These are phyloP conservation scores for Sinopyrophorus schimmeli DNA, from an alignment of 2,888 invertebrate genomes.

Conservation along the genomic window DNA sequence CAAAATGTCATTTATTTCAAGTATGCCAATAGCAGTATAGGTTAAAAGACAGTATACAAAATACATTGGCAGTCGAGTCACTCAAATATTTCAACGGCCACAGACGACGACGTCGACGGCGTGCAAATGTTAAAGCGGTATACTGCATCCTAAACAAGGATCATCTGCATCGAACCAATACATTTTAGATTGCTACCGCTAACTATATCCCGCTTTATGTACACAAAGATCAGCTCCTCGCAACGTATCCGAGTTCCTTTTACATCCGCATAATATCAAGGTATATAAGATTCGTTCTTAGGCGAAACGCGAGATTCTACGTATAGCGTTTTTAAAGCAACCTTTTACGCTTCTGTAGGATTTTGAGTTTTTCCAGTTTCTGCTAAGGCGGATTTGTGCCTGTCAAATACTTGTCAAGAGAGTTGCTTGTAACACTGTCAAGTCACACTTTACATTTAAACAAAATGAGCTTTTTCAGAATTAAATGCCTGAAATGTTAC, in stretches of 20 bases:
- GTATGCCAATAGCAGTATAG: constrained; percentile 36
- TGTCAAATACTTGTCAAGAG: constrained; percentile 41
- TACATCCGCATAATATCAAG: constrained; percentile 7
- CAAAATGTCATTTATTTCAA: constrained; percentile 31
- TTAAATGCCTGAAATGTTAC: too few species aligned
- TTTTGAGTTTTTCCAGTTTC: constrained; percentile 40
- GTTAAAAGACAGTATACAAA: constrained; percentile 34
- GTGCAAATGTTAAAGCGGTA: constrained; percentile 43
- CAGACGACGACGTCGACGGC: constrained; percentile 35
- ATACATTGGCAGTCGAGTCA: constrained; percentile 42
- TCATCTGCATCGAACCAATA: constrained; percentile 39
- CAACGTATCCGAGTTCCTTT: constrained; percentile 1
- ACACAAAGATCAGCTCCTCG: constrained; percentile 21
- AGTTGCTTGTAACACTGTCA: constrained; percentile 41
- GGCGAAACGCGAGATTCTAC: constrained; percentile 2
- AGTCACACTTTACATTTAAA: constrained; percentile 36
- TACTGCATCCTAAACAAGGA: constrained; percentile 43
- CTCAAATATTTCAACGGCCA: constrained; percentile 38
- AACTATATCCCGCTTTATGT: constrained; percentile 31
- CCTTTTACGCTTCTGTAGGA: constrained; percentile 31
- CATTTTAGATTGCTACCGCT: constrained; percentile 38
- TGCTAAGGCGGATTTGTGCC: constrained; percentile 41
- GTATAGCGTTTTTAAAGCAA: constrained; percentile 10
- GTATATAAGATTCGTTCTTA: constrained; percentile 3
- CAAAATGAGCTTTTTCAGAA: constrained; percentile 23